Percentiles rank a stretch among this genome's conserved stretches.
These are phyloP conservation scores for Gallinago jamesoni DNA, from an alignment of 2,113 vertebrate genomes.

Conservation along the genomic window DNA sequence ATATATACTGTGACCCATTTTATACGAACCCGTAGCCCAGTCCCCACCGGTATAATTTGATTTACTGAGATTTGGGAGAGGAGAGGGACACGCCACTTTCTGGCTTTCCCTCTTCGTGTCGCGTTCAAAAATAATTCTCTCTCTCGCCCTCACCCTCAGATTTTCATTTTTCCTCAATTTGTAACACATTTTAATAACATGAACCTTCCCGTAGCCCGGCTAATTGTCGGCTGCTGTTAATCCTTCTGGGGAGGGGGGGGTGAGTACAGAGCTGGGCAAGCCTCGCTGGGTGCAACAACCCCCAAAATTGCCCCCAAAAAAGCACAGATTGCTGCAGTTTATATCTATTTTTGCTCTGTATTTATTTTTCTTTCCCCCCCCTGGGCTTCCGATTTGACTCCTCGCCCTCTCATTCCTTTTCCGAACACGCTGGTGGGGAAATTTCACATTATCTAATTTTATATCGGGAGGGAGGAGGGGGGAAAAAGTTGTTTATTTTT, in stretches of 20 bases:
- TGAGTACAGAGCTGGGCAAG: background rate
- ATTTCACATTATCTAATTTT: rapidly evolving
- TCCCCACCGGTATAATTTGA: background rate
- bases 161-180: background rate
- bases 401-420: background rate
- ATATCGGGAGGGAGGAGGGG: no score
- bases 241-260: background rate
- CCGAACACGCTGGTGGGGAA: background rate
- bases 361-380: background rate
- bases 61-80: background rate
- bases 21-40: background rate
- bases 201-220: background rate
- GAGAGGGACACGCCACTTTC: background rate
- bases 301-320: background rate
- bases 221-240: background rate
- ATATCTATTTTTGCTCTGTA: background rate
- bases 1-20: background rate
- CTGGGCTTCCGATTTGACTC: background rate
- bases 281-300: background rate
- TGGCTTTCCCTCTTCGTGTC: background rate
- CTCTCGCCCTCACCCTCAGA: background rate
- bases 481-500: background rate
- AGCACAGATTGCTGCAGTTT: no score
- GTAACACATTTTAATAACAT: background rate
- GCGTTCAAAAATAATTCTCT: background rate